phyloP scores from a whole-genome alignment of 2,797 vertebrate species.

The Tenualosa thibaudeaui region DNA sequence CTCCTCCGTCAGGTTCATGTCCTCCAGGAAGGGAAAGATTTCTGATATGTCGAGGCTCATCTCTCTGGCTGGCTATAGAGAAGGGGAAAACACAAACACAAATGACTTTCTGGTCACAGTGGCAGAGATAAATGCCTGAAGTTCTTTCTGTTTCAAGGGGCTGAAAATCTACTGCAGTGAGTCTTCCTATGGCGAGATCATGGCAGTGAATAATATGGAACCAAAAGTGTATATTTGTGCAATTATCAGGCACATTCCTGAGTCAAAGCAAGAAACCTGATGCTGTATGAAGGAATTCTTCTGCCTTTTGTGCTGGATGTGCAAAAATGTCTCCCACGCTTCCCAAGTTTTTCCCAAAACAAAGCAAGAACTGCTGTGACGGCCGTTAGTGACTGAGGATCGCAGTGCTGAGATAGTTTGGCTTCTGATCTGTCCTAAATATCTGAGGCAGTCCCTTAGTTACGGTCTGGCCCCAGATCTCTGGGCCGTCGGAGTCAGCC shows the following conservation, averaged over 20 bases:
- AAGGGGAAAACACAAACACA: neutral
- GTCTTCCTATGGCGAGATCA: constrained; percentile 2
- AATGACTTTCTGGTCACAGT: neutral
- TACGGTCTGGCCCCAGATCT: neutral
- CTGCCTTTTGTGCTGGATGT: constrained; percentile 51
- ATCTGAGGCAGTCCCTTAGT: neutral
- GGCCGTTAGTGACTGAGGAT: constrained; percentile 60
- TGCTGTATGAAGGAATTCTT: constrained; percentile 65
- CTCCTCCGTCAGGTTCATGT: constrained; percentile 82
- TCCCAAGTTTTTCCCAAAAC: neutral
- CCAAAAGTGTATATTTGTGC: constrained; percentile 29
- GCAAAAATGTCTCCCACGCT: neutral
- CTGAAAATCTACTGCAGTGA: neutral
- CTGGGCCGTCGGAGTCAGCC: neutral
- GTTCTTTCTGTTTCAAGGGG: neutral
- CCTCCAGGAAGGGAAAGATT: constrained; percentile 70
- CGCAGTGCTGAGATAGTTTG: constrained; percentile 49
- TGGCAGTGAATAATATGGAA: constrained; percentile 1
- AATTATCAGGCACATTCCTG: constrained; percentile 60
- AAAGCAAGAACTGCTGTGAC: neutral
- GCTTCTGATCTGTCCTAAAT: constrained; percentile 11
- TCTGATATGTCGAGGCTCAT: constrained; percentile 82
- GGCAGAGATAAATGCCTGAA: neutral
- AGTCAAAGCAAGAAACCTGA: constrained; percentile 63
- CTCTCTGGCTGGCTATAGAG: constrained; percentile 37